Evolutionary conservation across 2,888 invertebrate genomes (phyloP).

Genomic region (Parnassius apollo): DNA sequence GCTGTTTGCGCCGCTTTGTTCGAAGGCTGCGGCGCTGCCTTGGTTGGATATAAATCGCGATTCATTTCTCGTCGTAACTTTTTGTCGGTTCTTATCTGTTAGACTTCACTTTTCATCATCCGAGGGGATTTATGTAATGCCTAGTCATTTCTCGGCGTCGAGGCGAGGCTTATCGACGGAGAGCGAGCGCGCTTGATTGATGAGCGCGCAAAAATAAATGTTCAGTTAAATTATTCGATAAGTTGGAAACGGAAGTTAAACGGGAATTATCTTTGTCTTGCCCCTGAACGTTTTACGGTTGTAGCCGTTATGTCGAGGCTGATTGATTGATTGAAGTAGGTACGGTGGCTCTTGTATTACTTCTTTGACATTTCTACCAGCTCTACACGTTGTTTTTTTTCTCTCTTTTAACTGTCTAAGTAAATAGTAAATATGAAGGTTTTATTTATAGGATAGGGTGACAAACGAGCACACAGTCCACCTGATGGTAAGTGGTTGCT

Average conservation of each 20-base stretch:
- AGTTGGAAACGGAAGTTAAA: slow-evolving; percentile 83
- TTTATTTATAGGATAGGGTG: too few species aligned
- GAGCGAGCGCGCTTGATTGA: slow-evolving; percentile 80
- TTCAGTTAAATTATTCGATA: slow-evolving; percentile 83
- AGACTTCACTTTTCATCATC: slow-evolving; percentile 83
- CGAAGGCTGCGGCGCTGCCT: slow-evolving; percentile 54
- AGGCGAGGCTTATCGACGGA: slow-evolving; percentile 77
- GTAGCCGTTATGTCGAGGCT: slow-evolving; percentile 73
- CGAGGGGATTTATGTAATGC: slow-evolving; percentile 83
- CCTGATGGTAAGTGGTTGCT: too few species aligned
- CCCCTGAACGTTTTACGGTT: slow-evolving; percentile 76
- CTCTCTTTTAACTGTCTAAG: too few species aligned
- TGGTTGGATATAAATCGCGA: slow-evolving; percentile 79
- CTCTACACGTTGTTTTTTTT: not conserved
- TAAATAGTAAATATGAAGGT: too few species aligned
- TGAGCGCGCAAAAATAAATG: slow-evolving; percentile 83
- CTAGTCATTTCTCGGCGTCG: slow-evolving; percentile 83
- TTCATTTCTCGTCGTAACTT: slow-evolving; percentile 83
- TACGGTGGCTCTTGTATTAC: slow-evolving; percentile 32
- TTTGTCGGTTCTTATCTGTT: slow-evolving; percentile 83
- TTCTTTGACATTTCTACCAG: slow-evolving; percentile 14
- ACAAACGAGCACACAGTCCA: too few species aligned
- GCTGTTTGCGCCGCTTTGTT: slow-evolving; percentile 30
- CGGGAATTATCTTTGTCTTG: slow-evolving; percentile 82
- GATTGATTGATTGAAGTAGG: slow-evolving; percentile 60